phyloP scores from a whole-genome alignment of 2,797 vertebrate species.

The Coregonus sp. region DNA sequence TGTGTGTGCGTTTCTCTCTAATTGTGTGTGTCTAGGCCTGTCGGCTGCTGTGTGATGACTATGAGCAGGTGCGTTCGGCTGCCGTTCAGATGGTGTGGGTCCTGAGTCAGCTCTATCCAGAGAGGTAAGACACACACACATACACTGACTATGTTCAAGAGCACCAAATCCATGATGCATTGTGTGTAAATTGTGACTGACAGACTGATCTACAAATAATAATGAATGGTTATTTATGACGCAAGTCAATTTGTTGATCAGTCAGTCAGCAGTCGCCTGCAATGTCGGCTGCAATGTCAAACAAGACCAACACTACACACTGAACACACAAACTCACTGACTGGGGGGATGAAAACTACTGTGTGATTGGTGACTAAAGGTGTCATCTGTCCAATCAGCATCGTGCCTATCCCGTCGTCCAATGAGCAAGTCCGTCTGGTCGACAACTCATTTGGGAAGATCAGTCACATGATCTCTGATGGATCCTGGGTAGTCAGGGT shows the following conservation, averaged over 20 bases:
- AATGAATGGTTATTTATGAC: no score
- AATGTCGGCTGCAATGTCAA: no score
- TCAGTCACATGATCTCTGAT: constrained; percentile 97
- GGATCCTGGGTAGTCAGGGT: constrained; percentile 97
- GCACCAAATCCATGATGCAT: no score
- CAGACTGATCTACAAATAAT: not conserved
- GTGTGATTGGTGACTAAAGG: no score
- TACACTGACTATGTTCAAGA: no score
- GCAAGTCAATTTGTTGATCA: no score
- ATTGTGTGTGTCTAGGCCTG: constrained; percentile 86
- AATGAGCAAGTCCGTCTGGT: constrained; percentile 96
- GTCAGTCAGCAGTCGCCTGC: no score
- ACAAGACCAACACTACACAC: no score
- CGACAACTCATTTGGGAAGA: constrained; percentile 95
- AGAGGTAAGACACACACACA: constrained; percentile 78
- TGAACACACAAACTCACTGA: no score
- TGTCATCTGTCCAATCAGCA: constrained; percentile 71
- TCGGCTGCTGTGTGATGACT: constrained; percentile 80
- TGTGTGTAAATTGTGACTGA: no score
- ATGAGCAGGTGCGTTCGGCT: constrained; percentile 84
- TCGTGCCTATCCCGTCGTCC: constrained; percentile 95
- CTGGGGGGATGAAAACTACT: no score
- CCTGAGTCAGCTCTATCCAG: constrained; percentile 93
- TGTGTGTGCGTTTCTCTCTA: constrained; percentile 91
- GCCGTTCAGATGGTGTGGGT: constrained; percentile 96